Conservation (phyloP, 2,113 vertebrate species). For the Bufo gargarizans region DNA sequence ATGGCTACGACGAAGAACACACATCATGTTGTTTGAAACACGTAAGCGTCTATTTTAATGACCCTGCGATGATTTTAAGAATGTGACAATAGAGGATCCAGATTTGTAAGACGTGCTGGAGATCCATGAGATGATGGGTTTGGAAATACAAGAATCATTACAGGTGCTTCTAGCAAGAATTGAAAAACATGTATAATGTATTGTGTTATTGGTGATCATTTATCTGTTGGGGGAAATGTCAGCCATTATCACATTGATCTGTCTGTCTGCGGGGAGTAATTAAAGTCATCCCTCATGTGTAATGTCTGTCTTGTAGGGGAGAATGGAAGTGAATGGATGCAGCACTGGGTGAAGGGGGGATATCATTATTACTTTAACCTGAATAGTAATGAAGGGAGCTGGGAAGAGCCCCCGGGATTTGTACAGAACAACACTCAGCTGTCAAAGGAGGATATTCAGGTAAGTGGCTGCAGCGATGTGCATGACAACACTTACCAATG, state of each 20-base stretch:
- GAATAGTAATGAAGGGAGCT: constrained; percentile 80
- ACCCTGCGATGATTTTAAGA: too few relatives aligned
- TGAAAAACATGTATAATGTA: neutral
- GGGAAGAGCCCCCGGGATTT: constrained; percentile 86
- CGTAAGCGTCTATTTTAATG: too few relatives aligned
- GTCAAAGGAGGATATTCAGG: constrained; percentile 95
- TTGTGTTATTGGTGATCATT: constrained; percentile 1
- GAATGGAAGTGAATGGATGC: constrained; percentile 86
- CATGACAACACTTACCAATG: neutral
- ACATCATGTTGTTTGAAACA: too few relatives aligned
- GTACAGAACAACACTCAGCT: constrained; percentile 86
- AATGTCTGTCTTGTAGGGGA: constrained; percentile 72
- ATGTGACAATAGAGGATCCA: too few relatives aligned
- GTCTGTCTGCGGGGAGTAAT: constrained; percentile 9
- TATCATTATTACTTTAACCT: constrained; percentile 94
- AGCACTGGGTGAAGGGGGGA: constrained; percentile 96
- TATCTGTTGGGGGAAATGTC: neutral
- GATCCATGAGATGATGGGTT: neutral
- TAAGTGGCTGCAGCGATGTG: constrained; percentile 60
- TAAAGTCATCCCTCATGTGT: constrained; percentile 37
- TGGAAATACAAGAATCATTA: neutral
- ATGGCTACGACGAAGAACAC: too few relatives aligned
- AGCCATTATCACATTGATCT: constrained; percentile 26
- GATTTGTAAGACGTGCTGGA: too few relatives aligned
- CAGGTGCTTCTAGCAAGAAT: too few relatives aligned